Percentiles rank a stretch among this genome's conserved stretches.
Evolutionary conservation across 2,797 vertebrate species (phyloP).

Genomic region (Falco cherrug): DNA sequence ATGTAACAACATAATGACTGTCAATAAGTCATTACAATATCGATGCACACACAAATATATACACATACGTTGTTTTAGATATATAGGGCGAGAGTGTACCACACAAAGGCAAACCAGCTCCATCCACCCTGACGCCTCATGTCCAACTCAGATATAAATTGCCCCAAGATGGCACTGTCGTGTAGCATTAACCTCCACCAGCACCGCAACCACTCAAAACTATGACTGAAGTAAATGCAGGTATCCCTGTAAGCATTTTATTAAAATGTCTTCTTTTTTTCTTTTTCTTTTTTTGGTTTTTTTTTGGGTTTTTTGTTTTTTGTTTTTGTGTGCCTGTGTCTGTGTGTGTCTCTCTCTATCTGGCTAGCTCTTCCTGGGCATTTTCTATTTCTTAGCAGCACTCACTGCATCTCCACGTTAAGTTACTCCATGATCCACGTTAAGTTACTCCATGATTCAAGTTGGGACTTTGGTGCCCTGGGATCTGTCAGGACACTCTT

Average conservation of each 20-base stretch:
- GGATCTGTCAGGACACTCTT: neutral
- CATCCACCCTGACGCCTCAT: neutral
- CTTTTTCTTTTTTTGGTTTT: neutral
- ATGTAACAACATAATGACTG: rapidly evolving
- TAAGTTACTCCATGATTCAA: neutral
- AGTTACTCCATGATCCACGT: neutral
- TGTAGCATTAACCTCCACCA: neutral
- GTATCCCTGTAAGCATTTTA: neutral
- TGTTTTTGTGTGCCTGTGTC: too few species aligned
- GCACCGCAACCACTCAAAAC: rapidly evolving
- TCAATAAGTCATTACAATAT: neutral
- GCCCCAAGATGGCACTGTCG: conserved; percentile 11
- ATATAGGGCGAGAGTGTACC: neutral
- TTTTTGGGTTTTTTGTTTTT: too few species aligned
- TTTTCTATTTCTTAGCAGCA: neutral
- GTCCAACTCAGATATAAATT: neutral
- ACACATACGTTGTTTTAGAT: neutral
- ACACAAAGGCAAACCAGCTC: neutral
- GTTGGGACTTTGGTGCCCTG: neutral
- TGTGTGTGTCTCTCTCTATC: neutral
- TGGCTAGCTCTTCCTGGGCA: neutral
- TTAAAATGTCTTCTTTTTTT: neutral
- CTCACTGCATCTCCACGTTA: neutral
- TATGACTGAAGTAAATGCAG: rapidly evolving
- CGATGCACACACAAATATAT: neutral